phyloP scores from a whole-genome alignment of 2,888 invertebrate genomes.

The Torymus tubicola region DNA sequence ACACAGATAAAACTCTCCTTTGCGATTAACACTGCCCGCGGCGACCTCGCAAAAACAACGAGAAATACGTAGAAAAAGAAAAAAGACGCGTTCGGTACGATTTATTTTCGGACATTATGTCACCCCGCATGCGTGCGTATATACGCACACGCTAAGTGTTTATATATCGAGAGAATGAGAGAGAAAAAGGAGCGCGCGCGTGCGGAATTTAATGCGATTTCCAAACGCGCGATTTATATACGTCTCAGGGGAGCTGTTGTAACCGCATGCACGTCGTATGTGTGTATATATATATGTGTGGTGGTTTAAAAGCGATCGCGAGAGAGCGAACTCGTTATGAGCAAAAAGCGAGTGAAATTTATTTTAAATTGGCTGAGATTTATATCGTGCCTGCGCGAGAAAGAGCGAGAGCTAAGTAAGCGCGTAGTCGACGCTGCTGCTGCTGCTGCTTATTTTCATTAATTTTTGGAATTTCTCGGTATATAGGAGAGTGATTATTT shows the following conservation, averaged over 20 bases:
- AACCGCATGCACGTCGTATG: too few species aligned
- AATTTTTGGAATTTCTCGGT: background rate
- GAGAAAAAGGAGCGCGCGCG: constrained; percentile 24
- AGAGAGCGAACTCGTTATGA: constrained; percentile 1
- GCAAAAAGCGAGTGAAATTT: constrained; percentile 24
- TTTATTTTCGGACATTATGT: constrained; percentile 56
- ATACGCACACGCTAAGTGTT: constrained; percentile 23
- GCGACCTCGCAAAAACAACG: background rate
- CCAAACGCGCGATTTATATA: constrained; percentile 36
- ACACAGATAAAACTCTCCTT: too few species aligned
- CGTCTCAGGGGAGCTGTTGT: background rate
- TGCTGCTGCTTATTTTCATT: constrained; percentile 17
- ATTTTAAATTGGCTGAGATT: constrained; percentile 21
- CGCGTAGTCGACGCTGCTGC: background rate
- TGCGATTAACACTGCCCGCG: background rate
- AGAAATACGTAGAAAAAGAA: background rate
- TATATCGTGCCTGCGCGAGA: background rate
- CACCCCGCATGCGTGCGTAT: background rate
- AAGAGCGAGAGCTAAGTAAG: too few species aligned
- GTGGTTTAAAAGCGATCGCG: background rate
- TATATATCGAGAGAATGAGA: constrained; percentile 11
- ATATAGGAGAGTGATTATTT: background rate
- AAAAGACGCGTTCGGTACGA: constrained; percentile 23
- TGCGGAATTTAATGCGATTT: constrained; percentile 37
- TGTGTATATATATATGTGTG: too few species aligned